These are phyloP conservation scores for Pantelozetes paolii DNA, from an alignment of 2,888 invertebrate genomes.

Conservation along the genomic window DNA sequence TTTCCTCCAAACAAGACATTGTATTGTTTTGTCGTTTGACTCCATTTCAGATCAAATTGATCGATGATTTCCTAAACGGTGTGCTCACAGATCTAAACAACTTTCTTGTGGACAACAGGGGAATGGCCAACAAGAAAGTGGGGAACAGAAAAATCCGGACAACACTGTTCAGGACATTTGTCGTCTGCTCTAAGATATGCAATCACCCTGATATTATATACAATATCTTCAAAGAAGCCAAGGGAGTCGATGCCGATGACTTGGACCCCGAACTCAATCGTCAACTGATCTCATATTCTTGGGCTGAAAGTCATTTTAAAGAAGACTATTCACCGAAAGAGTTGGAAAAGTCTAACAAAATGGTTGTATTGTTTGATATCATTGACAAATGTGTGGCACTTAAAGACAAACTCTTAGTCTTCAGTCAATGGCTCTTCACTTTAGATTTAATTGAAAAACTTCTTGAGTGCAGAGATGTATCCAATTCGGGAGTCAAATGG, in stretches of 20 bases:
- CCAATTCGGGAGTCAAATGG: conserved; percentile 62
- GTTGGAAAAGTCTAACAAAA: conserved; percentile 88
- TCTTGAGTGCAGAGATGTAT: too few relatives aligned
- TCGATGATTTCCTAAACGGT: neutral
- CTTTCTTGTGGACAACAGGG: too few relatives aligned
- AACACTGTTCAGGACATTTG: conserved; percentile 95
- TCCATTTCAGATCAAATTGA: neutral
- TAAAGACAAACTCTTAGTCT: conserved; percentile 86
- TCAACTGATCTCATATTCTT: conserved; percentile 32
- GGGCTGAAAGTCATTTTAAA: conserved; percentile 20
- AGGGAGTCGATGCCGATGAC: conserved; percentile 56
- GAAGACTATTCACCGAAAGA: conserved; percentile 77
- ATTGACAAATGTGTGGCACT: conserved; percentile 78
- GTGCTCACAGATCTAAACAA: conserved; percentile 72
- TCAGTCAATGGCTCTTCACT: conserved; percentile 93
- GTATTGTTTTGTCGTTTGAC: neutral
- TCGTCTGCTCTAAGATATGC: conserved; percentile 96
- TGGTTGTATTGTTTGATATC: conserved; percentile 86
- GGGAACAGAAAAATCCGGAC: too few relatives aligned
- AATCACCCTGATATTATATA: conserved; percentile 89
- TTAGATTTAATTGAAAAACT: conserved; percentile 92
- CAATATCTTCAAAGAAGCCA: conserved; percentile 77
- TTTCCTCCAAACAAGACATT: conserved; percentile 92
- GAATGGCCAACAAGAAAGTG: conserved; percentile 63
- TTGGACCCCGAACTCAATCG: conserved; percentile 50